Base-by-base conservation (phyloP, 2,797 vertebrate species). In the Helicolenus hilgendorfi region DNA sequence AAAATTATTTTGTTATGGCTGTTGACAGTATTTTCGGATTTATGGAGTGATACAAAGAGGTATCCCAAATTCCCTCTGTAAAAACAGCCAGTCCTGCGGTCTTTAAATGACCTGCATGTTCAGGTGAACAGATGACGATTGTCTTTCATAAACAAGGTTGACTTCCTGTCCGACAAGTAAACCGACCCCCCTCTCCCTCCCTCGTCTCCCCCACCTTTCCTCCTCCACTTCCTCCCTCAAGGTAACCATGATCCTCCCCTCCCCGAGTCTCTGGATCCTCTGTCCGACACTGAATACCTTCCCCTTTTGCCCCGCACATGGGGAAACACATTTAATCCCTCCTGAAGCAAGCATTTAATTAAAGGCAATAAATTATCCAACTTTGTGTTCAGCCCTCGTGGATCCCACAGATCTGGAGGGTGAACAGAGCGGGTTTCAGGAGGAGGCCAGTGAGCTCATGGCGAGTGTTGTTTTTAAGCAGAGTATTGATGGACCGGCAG, bases 281-380 rank as follows among this genome's bases (percentile, higher is more conserved):
- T 87, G 88, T 87, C 84, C 36, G 87, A 74, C 90, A 95, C 94
- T 74, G 93, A 92, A 95, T 72, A 93, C 92, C 88, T 84, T 83
- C 85, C 83, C 73, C 11, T 82, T 84, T 82, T 88, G 85, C 92
- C 91, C 77, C 79, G 79, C 92, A 88, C 94, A 94, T 82, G 89
- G 60, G 74, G 79, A 67, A 87, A 85, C 91, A 58, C 91, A 93
- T 96, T 94, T 94, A 95, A 97, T 96, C 95, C 92, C 91, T 94
- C 85, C 89, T 78, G 85, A 55, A 85, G 84, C 74, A 22, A 85
- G 84, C 11, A 67, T 79, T 94, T 92, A 94, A 96, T 94, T 95
- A 97, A 96, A 81, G 93, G 80, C 92, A 53, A 92, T 92, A 88
- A 91, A 94, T 94, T 86, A 92, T 85, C 87, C 79, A 84, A 38